A percentile compares a stretch with the other conserved stretches of the same genome.
These are phyloP conservation scores for Sinella curviseta DNA, from an alignment of 1,140 invertebrate species.

Conservation along the genomic window DNA sequence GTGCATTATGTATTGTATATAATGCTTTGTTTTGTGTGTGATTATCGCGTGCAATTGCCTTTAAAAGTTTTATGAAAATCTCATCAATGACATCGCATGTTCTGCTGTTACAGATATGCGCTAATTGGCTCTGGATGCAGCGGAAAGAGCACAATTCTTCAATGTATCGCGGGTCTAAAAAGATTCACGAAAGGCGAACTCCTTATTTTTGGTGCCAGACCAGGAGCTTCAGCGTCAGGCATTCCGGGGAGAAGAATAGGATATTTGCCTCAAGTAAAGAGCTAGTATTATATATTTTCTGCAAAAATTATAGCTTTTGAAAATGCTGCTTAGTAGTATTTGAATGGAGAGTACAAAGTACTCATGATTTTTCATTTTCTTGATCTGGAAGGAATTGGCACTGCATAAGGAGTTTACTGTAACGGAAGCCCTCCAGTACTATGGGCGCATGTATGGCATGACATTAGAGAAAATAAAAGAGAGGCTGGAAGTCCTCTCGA, in stretches of 20 bases:
- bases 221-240: not conserved
- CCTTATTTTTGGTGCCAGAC: not conserved
- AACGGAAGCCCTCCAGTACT: not conserved
- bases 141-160: constrained; percentile 18
- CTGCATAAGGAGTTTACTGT: constrained; percentile 14
- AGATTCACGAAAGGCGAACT: constrained; percentile 17
- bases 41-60: too few relatives aligned
- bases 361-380: too few relatives aligned
- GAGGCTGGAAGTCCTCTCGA: constrained; percentile 1
- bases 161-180: constrained; percentile 8
- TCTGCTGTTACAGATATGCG: not conserved
- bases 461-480: constrained; percentile 11
- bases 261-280: not conserved
- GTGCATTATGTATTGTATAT: not conserved
- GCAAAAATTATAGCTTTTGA: too few relatives aligned
- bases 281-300: not conserved
- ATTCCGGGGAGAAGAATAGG: constrained; percentile 18
- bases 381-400: constrained; percentile 1
- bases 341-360: not conserved
- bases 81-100: too few relatives aligned
- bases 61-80: too few relatives aligned
- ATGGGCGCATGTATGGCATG: constrained; percentile 21
- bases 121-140: constrained; percentile 5
- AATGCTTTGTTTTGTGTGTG: not conserved
- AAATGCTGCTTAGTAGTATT: too few relatives aligned